phyloP scores from a whole-genome alignment of 2,888 invertebrate species.

The Caradrina kadenii region DNA sequence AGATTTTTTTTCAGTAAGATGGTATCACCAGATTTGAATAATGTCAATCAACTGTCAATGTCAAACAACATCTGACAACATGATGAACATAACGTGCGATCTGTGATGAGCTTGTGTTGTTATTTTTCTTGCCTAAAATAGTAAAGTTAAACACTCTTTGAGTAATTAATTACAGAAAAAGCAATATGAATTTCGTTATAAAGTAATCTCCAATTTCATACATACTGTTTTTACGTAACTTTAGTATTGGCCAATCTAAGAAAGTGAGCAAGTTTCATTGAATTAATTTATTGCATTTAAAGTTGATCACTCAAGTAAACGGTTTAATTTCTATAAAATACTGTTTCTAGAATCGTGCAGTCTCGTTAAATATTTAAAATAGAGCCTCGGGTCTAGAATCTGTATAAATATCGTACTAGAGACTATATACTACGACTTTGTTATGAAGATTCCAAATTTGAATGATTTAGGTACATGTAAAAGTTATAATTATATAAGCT shows the following conservation, averaged over 20 bases:
- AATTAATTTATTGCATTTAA: background rate
- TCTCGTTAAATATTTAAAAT: no score
- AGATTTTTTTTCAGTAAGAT: background rate
- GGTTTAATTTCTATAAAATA: background rate
- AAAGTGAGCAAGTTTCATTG: background rate
- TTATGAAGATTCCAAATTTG: no score
- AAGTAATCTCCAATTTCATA: background rate
- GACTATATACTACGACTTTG: no score
- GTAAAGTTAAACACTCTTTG: background rate
- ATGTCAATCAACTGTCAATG: background rate
- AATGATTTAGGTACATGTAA: no score
- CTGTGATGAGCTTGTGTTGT: no score
- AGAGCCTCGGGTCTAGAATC: no score
- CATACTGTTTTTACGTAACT: background rate
- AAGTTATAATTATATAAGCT: no score
- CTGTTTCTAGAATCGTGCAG: background rate
- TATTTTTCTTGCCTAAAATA: no score
- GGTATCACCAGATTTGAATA: slow-evolving; percentile 11
- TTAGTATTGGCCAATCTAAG: background rate
- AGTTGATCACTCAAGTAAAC: background rate
- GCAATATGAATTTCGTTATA: no score
- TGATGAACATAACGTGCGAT: no score
- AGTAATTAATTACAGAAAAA: background rate
- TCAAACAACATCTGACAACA: background rate
- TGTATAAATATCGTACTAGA: no score